phyloP scores from a whole-genome alignment of 2,113 vertebrate genomes.

The Cynocephalus volans region DNA sequence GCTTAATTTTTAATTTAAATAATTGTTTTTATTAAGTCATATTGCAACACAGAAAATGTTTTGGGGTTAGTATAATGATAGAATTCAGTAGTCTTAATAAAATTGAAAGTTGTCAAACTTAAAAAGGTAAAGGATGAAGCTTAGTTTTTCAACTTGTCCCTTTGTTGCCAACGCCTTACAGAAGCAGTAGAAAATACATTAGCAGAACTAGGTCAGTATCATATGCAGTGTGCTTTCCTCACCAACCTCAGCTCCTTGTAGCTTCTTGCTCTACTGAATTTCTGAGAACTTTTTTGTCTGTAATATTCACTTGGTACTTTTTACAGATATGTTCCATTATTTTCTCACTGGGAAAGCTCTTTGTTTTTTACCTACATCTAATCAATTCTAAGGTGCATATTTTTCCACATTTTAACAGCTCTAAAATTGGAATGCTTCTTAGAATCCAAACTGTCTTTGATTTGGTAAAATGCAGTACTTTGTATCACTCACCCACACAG shows the following conservation, averaged over 20 bases:
- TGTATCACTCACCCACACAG: not conserved
- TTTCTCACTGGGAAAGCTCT: slow-evolving; percentile 26
- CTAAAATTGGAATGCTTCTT: slow-evolving; percentile 35
- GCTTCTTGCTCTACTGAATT: slow-evolving; percentile 33
- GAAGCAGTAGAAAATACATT: slow-evolving; percentile 60
- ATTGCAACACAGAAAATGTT: slow-evolving; percentile 23
- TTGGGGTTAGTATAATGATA: not conserved
- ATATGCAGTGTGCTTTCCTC: not conserved
- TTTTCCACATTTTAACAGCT: slow-evolving; percentile 60
- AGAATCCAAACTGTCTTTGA: slow-evolving; percentile 46
- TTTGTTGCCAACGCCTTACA: slow-evolving; percentile 10
- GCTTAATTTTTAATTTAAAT: slow-evolving; percentile 47
- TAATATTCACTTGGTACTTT: not conserved
- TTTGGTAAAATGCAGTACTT: slow-evolving; percentile 53
- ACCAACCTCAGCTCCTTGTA: not conserved
- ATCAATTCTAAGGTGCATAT: slow-evolving; percentile 52
- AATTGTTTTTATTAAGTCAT: slow-evolving; percentile 44
- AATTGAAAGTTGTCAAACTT: slow-evolving; percentile 42
- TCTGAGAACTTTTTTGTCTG: slow-evolving; percentile 60
- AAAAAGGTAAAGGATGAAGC: slow-evolving; percentile 8
- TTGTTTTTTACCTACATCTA: slow-evolving; percentile 40
- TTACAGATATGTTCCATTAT: slow-evolving; percentile 15
- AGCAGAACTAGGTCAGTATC: not conserved
- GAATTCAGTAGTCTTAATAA: slow-evolving; percentile 56
- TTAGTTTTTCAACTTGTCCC: slow-evolving; percentile 54